phyloP scores from a whole-genome alignment of 2,113 vertebrate genomes.

The Sinocyclocheilus grahami region DNA sequence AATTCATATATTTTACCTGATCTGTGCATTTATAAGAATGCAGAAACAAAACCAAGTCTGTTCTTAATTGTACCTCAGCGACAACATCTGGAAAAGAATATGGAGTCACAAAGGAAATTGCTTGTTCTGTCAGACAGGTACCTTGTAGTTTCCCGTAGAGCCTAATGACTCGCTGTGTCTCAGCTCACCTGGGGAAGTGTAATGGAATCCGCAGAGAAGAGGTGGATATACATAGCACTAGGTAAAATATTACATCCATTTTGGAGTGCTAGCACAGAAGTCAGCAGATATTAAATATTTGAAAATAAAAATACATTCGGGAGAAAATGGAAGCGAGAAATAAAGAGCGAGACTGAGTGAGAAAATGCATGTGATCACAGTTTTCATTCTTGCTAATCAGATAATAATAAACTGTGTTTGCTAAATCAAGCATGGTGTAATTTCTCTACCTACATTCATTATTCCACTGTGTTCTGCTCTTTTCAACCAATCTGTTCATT shows the following conservation, averaged over 20 bases:
- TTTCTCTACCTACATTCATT: constrained; percentile 45
- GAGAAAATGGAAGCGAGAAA: background rate
- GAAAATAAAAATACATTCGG: background rate
- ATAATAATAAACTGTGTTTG: constrained; percentile 27
- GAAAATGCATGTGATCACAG: background rate
- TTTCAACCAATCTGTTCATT: constrained; percentile 33
- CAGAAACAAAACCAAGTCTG: background rate
- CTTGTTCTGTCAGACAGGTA: background rate
- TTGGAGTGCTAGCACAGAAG: background rate
- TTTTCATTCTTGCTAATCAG: constrained; percentile 13
- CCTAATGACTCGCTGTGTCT: constrained; percentile 22
- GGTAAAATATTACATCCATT: constrained; percentile 3
- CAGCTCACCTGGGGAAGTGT: constrained; percentile 19
- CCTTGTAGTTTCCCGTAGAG: constrained; percentile 1
- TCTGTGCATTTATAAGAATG: background rate
- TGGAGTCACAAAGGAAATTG: background rate
- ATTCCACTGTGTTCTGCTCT: constrained; percentile 33
- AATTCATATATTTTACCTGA: background rate
- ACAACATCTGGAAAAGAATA: background rate
- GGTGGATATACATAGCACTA: background rate
- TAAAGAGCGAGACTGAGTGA: background rate
- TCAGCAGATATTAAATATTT: constrained; percentile 1
- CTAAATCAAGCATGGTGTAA: constrained; percentile 42
- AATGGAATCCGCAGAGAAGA: constrained; percentile 27
- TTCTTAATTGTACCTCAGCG: background rate